phyloP scores from a whole-genome alignment of 1,140 invertebrate species.

The Schlechtendalia chinensis region DNA sequence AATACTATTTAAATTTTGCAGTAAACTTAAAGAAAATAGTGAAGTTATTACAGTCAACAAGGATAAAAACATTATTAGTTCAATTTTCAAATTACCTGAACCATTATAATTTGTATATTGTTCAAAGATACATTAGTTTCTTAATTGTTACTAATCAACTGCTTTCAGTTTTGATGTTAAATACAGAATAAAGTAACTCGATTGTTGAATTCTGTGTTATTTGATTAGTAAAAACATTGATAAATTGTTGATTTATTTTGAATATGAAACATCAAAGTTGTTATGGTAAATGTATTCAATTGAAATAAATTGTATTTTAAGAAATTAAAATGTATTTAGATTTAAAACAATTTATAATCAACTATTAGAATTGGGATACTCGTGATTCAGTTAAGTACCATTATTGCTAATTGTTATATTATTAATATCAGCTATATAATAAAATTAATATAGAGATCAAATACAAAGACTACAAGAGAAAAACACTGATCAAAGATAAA shows the following conservation, averaged over 20 bases:
- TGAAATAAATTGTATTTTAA: too few relatives aligned
- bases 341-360: too few relatives aligned
- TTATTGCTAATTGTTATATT: too few relatives aligned
- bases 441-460: too few relatives aligned
- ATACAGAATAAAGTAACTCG: not conserved
- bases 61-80: conserved; percentile 27
- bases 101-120: conserved; percentile 16
- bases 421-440: too few relatives aligned
- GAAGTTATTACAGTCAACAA: conserved; percentile 14
- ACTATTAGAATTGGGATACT: too few relatives aligned
- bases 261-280: too few relatives aligned
- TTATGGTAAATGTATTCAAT: too few relatives aligned
- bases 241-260: not conserved
- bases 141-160: conserved; percentile 28
- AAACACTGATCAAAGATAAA: too few relatives aligned
- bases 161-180: conserved; percentile 5
- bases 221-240: not conserved
- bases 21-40: conserved; percentile 36
- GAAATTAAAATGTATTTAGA: too few relatives aligned
- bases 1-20: conserved; percentile 5
- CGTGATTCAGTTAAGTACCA: too few relatives aligned
- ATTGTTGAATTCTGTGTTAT: conserved; percentile 17
- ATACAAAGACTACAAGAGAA: too few relatives aligned
- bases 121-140: not conserved
- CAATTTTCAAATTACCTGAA: conserved; percentile 39